Conservation (phyloP, 2,797 vertebrate species). For the Leucoraja ocellata region DNA sequence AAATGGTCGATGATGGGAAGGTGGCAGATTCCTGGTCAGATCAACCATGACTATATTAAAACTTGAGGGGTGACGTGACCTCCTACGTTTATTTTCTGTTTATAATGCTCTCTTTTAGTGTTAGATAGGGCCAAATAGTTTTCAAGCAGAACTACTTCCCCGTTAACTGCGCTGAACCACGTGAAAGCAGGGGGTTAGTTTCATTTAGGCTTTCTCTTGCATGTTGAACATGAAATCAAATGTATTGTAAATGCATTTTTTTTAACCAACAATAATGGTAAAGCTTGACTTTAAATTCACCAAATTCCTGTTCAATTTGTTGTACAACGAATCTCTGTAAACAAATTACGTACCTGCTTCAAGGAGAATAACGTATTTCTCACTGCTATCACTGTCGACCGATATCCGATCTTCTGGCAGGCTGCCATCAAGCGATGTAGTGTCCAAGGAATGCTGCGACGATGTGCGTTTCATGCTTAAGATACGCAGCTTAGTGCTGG, state of each 20-base stretch:
- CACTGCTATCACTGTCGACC: constrained; percentile 80
- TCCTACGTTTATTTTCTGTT: too few species aligned
- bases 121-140: not conserved
- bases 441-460: constrained; percentile 87
- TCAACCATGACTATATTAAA: too few species aligned
- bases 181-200: too few species aligned
- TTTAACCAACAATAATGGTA: not conserved
- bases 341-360: constrained; percentile 67
- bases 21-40: too few species aligned
- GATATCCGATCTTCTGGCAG: constrained; percentile 81
- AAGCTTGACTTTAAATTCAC: not conserved
- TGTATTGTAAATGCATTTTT: too few species aligned
- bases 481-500: constrained; percentile 57
- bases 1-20: too few species aligned
- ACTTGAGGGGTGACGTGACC: too few species aligned
- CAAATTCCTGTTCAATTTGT: not conserved
- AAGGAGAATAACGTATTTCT: constrained; percentile 76
- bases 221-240: not conserved
- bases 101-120: not conserved
- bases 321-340: not conserved
- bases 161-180: too few species aligned
- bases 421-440: constrained; percentile 75
- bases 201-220: not conserved
- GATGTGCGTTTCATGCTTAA: constrained; percentile 74
- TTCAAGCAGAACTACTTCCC: not conserved